Base-by-base conservation (phyloP, 2,113 vertebrate genomes). In the Chaetura pelagica region DNA sequence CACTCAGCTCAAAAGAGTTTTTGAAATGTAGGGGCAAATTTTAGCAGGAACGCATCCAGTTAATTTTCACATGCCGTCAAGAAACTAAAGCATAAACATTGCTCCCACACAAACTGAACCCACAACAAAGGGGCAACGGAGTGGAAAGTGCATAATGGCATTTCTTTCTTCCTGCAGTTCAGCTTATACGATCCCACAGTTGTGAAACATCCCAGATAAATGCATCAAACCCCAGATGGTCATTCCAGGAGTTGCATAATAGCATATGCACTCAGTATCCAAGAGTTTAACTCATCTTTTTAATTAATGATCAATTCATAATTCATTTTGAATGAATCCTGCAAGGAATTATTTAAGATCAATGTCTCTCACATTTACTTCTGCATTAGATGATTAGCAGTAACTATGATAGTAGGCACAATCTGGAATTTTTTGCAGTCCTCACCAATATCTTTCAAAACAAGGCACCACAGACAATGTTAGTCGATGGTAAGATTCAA, bases 281-380 rank as follows among this genome's bases (percentile, higher is more conserved):
- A 17, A 75, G 55, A 71, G 15, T 79, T 93, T 75, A 82, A 92
- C 40, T 84, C 30, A 62, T 40, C 63, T 58, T 88, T 95, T 86
- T 15, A 69, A 92, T 62, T 86, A 79, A 83, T 23, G 40, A 77
- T 69, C 67, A 73, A 77, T 58, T 91, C 44, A 26, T 66, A 77
- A 66, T 79, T 52, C n/a, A 77, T 51, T 93, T 38, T 58, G 79
- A 87, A 88, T 26, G 15, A 92, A 40, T 15, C 16, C 38, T 67
- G 85, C n/a, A 44, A 71, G 34, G 48, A 59, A 51, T 46, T 77
- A 26, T 24, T 58, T 62, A 91, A 91, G 48, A 93, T 87, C 34
- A 63, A 7, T 29, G 68, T 54, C 75, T 63, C 75, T 82, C 26
- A 38, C 55, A 30, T 62, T 67, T 88, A 57, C 62, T 93, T 85